Base-by-base conservation (phyloP, 2,888 invertebrate species). In the Brachynemurus nebulosus region DNA sequence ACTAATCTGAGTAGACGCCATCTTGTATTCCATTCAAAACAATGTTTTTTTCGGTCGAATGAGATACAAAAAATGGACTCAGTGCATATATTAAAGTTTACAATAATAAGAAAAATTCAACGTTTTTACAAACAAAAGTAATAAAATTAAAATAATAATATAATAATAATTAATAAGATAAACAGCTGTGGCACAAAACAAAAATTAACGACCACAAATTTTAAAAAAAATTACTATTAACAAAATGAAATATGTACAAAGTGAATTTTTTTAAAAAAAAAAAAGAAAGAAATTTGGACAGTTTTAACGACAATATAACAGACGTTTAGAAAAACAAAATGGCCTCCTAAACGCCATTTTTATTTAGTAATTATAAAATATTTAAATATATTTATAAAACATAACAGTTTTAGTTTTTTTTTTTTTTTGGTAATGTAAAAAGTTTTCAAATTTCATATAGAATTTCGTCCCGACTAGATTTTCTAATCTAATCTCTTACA, bases 41-140 rank as follows among this genome's bases (percentile, higher is more conserved):
- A n/a, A n/a, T n/a, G n/a, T n/a, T n/a, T n/a, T n/a, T n/a, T n/a
- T n/a, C n/a, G n/a, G n/a, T n/a, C n/a, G n/a, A n/a, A n/a, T 30
- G 30, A 12, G 14, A 30, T 14, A 30, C 30, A 30, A 30, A 30
- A 30, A 30, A 12, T 30, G n/a, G 14, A 30, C 30, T 30, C 30
- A 30, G 30, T 30, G 30, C 30, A 30, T 30, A 12, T 30, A 30
- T 30, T 30, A 30, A 30, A 30, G 30, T 30, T 30, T 30, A 30
- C 30, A 20, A 37, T 37, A 19, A 16, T n/a, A 20, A 37, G 20
- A 37, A 36, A 36, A 37, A 37, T 19, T 37, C 37, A 37, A 37
- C 37, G 37, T 37, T 33, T 33, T 33, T 37, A 37, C 37, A 14
- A 37, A 37, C 37, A 37, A 14, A 37, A 37, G 20, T 18, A 37